Evolutionary conservation across 1,140 invertebrate species (phyloP).

Genomic region (Nomia melanderi): DNA sequence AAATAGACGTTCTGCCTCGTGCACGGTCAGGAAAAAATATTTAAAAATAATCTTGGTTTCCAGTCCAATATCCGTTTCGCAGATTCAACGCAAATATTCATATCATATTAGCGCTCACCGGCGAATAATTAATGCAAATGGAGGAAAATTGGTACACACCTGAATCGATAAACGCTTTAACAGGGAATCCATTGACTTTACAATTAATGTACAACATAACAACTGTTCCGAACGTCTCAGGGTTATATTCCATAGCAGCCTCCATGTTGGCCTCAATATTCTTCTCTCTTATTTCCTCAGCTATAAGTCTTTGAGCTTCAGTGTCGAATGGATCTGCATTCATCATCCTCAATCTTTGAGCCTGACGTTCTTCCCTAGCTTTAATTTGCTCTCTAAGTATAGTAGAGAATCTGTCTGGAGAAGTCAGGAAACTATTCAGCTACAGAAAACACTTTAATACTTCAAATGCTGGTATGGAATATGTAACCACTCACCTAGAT

Average conservation of each 20-base stretch:
- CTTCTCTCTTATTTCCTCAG: slow-evolving; percentile 96
- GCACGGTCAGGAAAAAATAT: slow-evolving; percentile 24
- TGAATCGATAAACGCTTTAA: slow-evolving; percentile 99
- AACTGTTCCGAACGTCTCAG: slow-evolving; percentile 98
- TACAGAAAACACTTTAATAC: neutral
- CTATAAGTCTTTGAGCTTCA: slow-evolving; percentile 96
- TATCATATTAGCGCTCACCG: neutral
- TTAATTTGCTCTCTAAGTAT: slow-evolving; percentile 92
- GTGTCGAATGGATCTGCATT: slow-evolving; percentile 97
- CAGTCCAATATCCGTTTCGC: neutral
- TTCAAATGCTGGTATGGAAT: neutral
- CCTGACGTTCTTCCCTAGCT: slow-evolving; percentile 88
- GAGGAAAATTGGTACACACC: slow-evolving; percentile 79
- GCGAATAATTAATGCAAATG: neutral
- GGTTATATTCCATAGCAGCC: slow-evolving; percentile 98
- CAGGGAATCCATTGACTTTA: slow-evolving; percentile 96
- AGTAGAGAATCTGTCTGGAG: slow-evolving; percentile 89
- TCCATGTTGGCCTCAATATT: slow-evolving; percentile 99
- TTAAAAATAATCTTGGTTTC: slow-evolving; percentile 56
- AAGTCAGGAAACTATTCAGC: slow-evolving; percentile 50
- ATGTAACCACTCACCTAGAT: slow-evolving; percentile 83
- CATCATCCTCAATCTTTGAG: slow-evolving; percentile 92
- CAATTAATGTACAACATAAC: slow-evolving; percentile 99
- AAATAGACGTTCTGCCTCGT: slow-evolving; percentile 47
- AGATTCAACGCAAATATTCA: neutral